These are phyloP conservation scores for Varecia variegata DNA, from an alignment of 2,797 vertebrate genomes.

Conservation along the genomic window DNA sequence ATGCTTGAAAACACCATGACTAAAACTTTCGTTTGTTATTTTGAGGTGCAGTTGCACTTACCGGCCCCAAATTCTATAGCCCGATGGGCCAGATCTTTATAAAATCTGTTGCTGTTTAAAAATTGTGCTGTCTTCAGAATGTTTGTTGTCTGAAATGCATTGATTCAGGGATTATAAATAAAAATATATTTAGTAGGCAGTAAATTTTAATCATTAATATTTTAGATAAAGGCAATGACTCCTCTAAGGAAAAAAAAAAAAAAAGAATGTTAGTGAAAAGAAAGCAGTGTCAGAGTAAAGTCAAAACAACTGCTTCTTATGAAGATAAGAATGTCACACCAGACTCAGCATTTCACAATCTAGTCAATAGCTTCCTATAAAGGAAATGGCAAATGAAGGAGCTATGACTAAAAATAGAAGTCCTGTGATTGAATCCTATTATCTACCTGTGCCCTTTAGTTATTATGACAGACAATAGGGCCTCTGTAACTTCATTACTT, in stretches of 20 bases:
- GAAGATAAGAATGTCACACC: not conserved
- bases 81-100: not conserved
- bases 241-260: not conserved
- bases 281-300: not conserved
- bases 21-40: not conserved
- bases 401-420: not conserved
- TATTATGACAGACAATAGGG: not conserved
- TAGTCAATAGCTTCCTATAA: not conserved
- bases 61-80: not conserved
- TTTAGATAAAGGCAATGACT: slow-evolving; percentile 19
- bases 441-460: not conserved
- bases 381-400: not conserved
- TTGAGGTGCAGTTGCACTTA: not conserved
- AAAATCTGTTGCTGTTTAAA: slow-evolving; percentile 48
- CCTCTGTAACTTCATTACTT: not conserved
- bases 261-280: not conserved
- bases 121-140: slow-evolving; percentile 50
- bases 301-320: not conserved
- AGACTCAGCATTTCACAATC: not conserved
- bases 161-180: slow-evolving; percentile 53
- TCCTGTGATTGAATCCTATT: not conserved
- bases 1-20: not conserved
- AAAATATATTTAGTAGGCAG: slow-evolving; percentile 41
- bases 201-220: slow-evolving; percentile 8
- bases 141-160: slow-evolving; percentile 51